Conservation (phyloP, 92 coral and sea anemone species). For the Paragorgia papillata region DNA sequence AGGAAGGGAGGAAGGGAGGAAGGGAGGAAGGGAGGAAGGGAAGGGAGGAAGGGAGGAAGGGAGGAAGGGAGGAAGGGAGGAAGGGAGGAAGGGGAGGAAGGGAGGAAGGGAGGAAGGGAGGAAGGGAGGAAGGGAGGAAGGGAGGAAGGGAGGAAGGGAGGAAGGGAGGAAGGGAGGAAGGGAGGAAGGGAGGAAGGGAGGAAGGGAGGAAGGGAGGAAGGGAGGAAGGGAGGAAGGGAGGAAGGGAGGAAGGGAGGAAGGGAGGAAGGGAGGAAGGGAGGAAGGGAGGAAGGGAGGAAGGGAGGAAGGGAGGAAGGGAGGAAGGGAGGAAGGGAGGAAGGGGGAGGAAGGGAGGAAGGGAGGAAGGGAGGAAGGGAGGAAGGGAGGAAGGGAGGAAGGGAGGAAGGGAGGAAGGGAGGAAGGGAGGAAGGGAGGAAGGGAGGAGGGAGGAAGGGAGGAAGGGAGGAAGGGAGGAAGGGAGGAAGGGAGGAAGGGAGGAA, state of each 20-base stretch:
- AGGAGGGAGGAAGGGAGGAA: too few species aligned
- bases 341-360: neutral
- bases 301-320: neutral
- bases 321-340: neutral
- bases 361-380: neutral
- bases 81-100: neutral
- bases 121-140: neutral
- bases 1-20: neutral
- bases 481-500: too few species aligned
- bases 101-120: neutral
- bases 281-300: neutral
- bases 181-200: neutral
- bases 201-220: too few species aligned
- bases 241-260: neutral
- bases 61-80: neutral
- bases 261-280: neutral
- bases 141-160: neutral
- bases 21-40: neutral
- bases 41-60: neutral
- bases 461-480: too few species aligned
- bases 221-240: neutral
- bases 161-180: neutral
- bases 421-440: neutral
- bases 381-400: too few species aligned
- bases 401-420: neutral